Conservation (phyloP, 2,797 vertebrate genomes). For the Pygocentrus nattereri region DNA sequence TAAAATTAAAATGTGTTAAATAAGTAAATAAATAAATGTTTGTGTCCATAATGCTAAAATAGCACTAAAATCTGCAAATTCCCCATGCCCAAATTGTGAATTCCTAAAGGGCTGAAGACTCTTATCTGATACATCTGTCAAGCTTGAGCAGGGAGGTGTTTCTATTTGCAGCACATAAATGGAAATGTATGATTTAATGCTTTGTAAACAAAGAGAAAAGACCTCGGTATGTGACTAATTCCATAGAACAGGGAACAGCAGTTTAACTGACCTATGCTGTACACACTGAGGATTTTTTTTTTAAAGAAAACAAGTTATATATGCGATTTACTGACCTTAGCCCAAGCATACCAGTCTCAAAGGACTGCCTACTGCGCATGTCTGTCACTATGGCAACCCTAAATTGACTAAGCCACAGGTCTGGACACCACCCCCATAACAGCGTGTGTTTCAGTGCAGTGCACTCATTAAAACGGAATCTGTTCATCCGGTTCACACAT, state of each 20-base stretch:
- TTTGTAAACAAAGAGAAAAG: background rate
- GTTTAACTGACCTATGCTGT: background rate
- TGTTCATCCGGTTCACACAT: background rate
- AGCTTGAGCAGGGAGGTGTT: background rate
- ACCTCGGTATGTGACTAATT: background rate
- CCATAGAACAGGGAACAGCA: background rate
- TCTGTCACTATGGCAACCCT: conserved; percentile 46
- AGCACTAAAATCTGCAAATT: no score
- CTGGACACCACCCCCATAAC: conserved; percentile 4
- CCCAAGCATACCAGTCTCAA: background rate
- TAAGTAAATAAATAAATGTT: no score
- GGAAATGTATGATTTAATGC: background rate
- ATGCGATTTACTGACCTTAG: background rate
- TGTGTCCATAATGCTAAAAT: no score
- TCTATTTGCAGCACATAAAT: background rate
- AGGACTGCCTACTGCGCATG: background rate
- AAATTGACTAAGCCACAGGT: conserved; percentile 31
- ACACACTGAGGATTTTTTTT: background rate
- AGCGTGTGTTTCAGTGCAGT: background rate
- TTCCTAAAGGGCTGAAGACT: background rate
- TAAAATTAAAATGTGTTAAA: no score
- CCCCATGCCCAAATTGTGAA: no score
- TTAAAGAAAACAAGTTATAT: background rate
- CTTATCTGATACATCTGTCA: background rate
- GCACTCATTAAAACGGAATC: conserved; percentile 7